phyloP scores from a whole-genome alignment of 2,797 vertebrate species.

The Emydoidea blandingii region DNA sequence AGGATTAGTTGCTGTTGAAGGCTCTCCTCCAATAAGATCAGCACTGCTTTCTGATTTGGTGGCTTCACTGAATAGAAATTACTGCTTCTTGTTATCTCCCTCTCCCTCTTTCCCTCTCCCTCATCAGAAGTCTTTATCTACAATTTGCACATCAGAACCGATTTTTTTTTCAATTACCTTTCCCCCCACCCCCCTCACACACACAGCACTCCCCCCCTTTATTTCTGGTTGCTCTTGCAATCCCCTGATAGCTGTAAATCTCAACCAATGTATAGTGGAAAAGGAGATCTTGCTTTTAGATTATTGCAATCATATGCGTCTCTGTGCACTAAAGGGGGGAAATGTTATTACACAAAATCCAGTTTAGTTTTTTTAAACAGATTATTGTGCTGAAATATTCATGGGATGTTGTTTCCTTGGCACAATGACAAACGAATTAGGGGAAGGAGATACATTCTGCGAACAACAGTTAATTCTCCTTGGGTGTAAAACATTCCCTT shows the following conservation, averaged over 20 bases:
- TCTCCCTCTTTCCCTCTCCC: conserved; percentile 43
- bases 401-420: background rate
- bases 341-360: conserved; percentile 21
- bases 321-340: conserved; percentile 17
- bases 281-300: conserved; percentile 23
- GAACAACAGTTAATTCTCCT: conserved; percentile 13
- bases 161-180: background rate
- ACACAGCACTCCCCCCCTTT: rapidly evolving
- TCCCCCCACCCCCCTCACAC: background rate
- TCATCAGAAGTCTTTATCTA: conserved; percentile 65
- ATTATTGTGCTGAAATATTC: conserved; percentile 45
- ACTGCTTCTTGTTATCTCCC: conserved; percentile 75
- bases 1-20: conserved; percentile 77
- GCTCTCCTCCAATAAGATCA: conserved; percentile 81
- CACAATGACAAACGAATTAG: conserved; percentile 15
- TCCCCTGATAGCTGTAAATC: background rate
- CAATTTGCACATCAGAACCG: conserved; percentile 54
- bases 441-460: background rate
- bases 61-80: conserved; percentile 78
- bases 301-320: background rate
- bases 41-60: conserved; percentile 81
- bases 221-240: background rate
- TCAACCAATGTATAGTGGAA: background rate
- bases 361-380: conserved; percentile 31
- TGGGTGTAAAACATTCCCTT: conserved; percentile 24